Base-by-base conservation (phyloP, 1,140 invertebrate species). In the Pseudoatta argentina region DNA sequence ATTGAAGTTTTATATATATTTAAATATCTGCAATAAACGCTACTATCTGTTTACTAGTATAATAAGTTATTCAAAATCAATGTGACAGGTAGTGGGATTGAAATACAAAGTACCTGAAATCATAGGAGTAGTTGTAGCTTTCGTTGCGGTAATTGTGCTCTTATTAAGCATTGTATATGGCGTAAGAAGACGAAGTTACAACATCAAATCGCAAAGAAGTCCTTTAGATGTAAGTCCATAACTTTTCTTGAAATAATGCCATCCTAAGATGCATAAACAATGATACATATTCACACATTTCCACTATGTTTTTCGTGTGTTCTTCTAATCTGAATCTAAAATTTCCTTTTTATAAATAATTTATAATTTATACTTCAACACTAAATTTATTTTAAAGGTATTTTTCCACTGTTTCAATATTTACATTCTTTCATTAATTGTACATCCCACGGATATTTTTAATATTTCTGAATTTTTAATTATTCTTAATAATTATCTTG, bases 51-150 rank as follows among this genome's bases (percentile, higher is more conserved):
- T 39, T n/a, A 72, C 7, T 51, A 39, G 12, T 30, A 7, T 69
- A 21, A 66, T 55, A 8, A 59, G n/a, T 48, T 59, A 44, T 61
- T 48, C n/a, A 21, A 39, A 48, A 81, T 79, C 55, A 3, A 83
- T 21, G 34, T 24, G 86, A 21, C 86, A 95, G 94, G 93, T 94
- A 18, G 93, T 93, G 18, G 91, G 89, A 16, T 72, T 86, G 6
- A 89, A 89, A 59, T 92, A 91, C 53, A 94, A 91, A 85, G 87
- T 94, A 91, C 91, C 94, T 87, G 94, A 95, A 91, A 92, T 94
- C 85, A 87, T 94, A 88, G 94, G 93, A 63, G 92, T 93, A 77
- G 76, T 91, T 5, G 69, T 95, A 91, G 92, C 92, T 34, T 94
- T 90, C 64, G 3, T 94, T 63, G 66, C 92, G 34, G 67, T 94